phyloP scores from a whole-genome alignment of 2,797 vertebrate genomes.

The Delichon dasypus region DNA sequence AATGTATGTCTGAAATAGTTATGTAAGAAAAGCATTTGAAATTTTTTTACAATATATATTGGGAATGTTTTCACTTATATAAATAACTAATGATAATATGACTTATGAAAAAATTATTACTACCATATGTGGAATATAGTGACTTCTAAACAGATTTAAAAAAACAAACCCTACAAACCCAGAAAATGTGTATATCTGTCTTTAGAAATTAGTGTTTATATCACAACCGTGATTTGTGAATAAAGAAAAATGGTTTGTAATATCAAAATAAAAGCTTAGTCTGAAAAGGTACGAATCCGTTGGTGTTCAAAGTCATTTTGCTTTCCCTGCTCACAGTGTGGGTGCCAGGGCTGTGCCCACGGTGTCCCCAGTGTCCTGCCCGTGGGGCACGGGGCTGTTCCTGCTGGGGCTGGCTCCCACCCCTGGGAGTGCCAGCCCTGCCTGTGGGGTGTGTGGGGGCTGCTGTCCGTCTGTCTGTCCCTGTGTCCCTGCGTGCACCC shows the following conservation, averaged over 20 bases:
- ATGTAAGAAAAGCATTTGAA: slow-evolving; percentile 78
- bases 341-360: background rate
- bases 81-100: slow-evolving; percentile 84
- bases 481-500: accelerated
- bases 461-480: background rate
- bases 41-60: slow-evolving; percentile 81
- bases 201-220: slow-evolving; percentile 89
- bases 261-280: slow-evolving; percentile 87
- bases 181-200: slow-evolving; percentile 85
- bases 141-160: slow-evolving; percentile 80
- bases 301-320: slow-evolving; percentile 66
- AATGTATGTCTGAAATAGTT: slow-evolving; percentile 82
- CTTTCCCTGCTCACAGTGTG: background rate
- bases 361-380: background rate
- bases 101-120: slow-evolving; percentile 80
- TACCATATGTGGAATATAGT: slow-evolving; percentile 83
- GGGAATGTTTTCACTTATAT: slow-evolving; percentile 86
- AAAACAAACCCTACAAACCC: slow-evolving; percentile 76
- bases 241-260: slow-evolving; percentile 87
- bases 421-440: background rate
- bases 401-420: background rate
- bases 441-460: background rate
- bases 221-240: slow-evolving; percentile 86
- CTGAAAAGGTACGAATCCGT: slow-evolving; percentile 76
- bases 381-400: background rate